Percentiles rank a stretch among this genome's conserved stretches.
phyloP scores from a whole-genome alignment of 2,797 vertebrate species.

The Oreortyx pictus region DNA sequence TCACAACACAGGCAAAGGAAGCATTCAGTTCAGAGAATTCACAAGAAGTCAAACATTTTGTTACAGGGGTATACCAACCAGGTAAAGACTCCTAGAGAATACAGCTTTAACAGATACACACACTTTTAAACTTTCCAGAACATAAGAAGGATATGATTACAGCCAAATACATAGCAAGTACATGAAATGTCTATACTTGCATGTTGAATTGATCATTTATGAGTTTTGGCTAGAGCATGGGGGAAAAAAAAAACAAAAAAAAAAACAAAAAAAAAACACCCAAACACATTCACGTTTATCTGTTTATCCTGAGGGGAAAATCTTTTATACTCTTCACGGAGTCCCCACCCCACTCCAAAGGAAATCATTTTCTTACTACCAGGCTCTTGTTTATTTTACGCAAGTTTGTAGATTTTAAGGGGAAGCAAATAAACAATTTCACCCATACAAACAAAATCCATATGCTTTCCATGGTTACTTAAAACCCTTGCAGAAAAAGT shows the following conservation, averaged over 20 bases:
- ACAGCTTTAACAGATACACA: not conserved
- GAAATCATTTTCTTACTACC: not conserved
- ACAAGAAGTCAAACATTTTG: not conserved
- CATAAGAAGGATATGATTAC: not conserved
- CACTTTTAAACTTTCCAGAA: not conserved
- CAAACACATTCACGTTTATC: not conserved
- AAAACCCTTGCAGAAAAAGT: not conserved
- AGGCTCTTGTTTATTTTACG: not conserved
- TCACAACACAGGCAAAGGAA: not conserved
- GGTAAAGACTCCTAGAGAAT: not conserved
- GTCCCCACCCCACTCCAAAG: not conserved
- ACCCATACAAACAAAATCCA: not conserved
- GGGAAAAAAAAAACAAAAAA: not conserved
- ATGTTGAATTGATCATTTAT: not conserved
- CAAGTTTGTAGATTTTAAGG: not conserved
- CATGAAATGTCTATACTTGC: rapidly evolving
- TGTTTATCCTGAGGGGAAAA: not conserved
- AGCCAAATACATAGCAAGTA: not conserved
- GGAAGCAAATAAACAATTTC: not conserved
- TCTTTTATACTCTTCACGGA: not conserved
- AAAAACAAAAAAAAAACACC: not conserved
- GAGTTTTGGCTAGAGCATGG: not conserved
- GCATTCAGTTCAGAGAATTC: not conserved
- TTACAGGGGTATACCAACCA: not conserved
- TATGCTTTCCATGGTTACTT: not conserved